A percentile compares a stretch with the other conserved stretches of the same genome.
phyloP scores from a whole-genome alignment of 2,888 invertebrate species.

The Dusona sp. region DNA sequence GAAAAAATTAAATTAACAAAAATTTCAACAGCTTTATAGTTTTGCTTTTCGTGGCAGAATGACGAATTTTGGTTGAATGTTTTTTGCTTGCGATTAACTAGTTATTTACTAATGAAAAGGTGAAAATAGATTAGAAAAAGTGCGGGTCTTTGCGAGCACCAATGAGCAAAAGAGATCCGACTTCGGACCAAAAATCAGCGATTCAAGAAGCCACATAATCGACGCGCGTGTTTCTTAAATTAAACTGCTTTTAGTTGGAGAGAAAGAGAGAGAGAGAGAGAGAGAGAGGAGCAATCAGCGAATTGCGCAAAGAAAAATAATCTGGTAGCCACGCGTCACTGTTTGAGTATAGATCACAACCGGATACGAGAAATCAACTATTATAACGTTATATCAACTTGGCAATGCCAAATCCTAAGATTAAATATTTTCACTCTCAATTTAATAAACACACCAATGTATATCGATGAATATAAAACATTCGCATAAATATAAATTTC shows the following conservation, averaged over 20 bases:
- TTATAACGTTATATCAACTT: slow-evolving; percentile 11
- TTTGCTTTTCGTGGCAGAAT: too few species aligned
- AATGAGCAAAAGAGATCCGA: slow-evolving; percentile 26
- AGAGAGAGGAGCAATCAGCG: slow-evolving; percentile 35
- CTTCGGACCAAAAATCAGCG: slow-evolving; percentile 34
- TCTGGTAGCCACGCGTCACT: slow-evolving; percentile 26
- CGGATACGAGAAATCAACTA: slow-evolving; percentile 37
- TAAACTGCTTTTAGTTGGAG: slow-evolving; percentile 45
- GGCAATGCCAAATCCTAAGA: background rate
- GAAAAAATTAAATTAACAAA: too few species aligned
- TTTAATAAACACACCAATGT: background rate
- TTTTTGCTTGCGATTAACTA: background rate
- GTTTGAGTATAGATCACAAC: background rate
- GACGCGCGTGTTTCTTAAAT: slow-evolving; percentile 58
- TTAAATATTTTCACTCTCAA: background rate
- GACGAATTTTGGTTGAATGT: too few species aligned
- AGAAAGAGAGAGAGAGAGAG: slow-evolving; percentile 24
- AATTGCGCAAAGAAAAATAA: slow-evolving; percentile 66
- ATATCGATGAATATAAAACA: background rate
- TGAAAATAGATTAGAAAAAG: slow-evolving; percentile 8
- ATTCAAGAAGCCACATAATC: slow-evolving; percentile 41
- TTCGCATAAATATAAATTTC: background rate
- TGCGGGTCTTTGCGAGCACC: slow-evolving; percentile 3
- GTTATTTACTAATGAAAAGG: background rate
- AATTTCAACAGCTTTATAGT: background rate